Conservation (phyloP, 1,140 invertebrate species). For the Rhynchophorus ferrugineus region DNA sequence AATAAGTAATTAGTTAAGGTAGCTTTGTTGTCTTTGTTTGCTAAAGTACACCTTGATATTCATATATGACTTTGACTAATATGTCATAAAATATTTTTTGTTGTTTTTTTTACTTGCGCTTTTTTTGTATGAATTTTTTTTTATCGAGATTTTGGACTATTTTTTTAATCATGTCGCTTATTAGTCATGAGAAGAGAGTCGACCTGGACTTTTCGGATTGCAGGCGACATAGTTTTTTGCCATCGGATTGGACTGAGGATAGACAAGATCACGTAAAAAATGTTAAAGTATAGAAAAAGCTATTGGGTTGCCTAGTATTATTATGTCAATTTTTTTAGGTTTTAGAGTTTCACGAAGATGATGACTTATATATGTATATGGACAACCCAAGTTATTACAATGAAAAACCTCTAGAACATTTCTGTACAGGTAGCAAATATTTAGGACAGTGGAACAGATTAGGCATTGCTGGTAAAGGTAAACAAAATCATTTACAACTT, state of each 20-base stretch:
- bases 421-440: constrained; percentile 47
- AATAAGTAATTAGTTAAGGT: no score
- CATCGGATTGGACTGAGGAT: neutral
- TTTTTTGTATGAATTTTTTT: neutral
- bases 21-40: no score
- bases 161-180: no score
- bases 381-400: neutral
- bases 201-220: neutral
- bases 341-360: constrained; percentile 3
- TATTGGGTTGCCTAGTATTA: neutral
- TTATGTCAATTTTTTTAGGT: neutral
- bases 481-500: no score
- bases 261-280: neutral
- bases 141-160: no score
- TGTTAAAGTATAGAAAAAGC: neutral
- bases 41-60: no score
- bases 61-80: no score
- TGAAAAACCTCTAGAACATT: constrained; percentile 22
- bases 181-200: neutral
- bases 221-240: neutral
- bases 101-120: neutral
- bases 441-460: constrained; percentile 44
- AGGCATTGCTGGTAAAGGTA: neutral
- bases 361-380: constrained; percentile 6
- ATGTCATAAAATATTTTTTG: neutral